Evolutionary conservation across 2,113 vertebrate species (phyloP), one percentile per base, ranked within the genome.

Genomic region (Takifugu flavidus): DNA sequence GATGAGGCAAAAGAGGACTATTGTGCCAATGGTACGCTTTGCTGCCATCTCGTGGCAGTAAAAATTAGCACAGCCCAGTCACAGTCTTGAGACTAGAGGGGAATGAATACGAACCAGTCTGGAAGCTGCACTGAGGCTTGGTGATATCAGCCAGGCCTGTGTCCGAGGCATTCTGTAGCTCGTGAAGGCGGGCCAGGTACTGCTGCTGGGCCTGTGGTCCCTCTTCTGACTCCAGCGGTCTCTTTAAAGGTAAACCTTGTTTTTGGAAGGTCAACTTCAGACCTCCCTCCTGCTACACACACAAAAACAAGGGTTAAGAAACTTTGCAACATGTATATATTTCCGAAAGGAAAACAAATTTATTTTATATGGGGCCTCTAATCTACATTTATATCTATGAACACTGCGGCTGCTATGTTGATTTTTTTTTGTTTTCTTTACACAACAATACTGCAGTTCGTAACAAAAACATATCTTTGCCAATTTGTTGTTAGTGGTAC

Each of bases 191-290:
- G 55, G 96, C 92, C 75, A 98, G 90, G 84, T 95, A 98, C 70
- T 98, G 95, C 85, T 96, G 97, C 86, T 99, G 96, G 49, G 94
- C 93, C 65, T 93, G 67, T 3, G 88, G 86, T 51, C 92, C 89
- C 70, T 98, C 97, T 49, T 98, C 96, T 0, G 84, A 83, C 57
- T 98, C 95, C 72, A 95, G 87, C 3, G 94, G 92, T 63, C 96
- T 94, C 87, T 98, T 99, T 76, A 96, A 91, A 70, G 93, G 91
- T 73, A 92, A 79, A 50, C 93, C 95, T 86, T 98, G 96, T 89
- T 99, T 99, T 90, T 99, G 97, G 93, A 99, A 98, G 78, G 96
- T 99, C 89, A 99, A 87, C 89, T 99, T 99, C 85, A 99, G 92
- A 81, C 96, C 94, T 77, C 95, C 94, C 88, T 99, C 97, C 94